These are phyloP conservation scores for Dendrocincla fuliginosa DNA, from an alignment of 2,797 vertebrate species.

Conservation along the genomic window DNA sequence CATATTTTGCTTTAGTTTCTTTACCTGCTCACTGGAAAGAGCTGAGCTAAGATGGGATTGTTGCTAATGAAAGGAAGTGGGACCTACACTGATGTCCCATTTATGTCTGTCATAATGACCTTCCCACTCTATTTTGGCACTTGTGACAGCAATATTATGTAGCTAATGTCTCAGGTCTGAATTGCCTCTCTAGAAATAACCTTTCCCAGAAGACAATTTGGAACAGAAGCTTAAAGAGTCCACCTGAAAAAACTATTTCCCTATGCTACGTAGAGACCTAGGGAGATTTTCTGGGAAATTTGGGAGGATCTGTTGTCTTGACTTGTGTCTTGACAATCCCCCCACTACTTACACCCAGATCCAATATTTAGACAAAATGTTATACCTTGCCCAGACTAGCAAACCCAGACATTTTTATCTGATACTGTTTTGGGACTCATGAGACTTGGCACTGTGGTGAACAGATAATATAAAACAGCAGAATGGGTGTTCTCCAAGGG, in stretches of 20 bases:
- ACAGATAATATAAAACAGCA: neutral
- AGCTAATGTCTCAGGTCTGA: neutral
- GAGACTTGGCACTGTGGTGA: neutral
- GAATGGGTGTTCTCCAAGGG: neutral
- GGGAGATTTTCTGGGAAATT: neutral
- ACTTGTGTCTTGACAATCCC: neutral
- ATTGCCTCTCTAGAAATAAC: neutral
- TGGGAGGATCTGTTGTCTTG: accelerated
- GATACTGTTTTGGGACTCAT: neutral
- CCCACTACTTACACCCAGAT: neutral
- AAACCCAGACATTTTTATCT: neutral
- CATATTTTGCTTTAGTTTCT: neutral
- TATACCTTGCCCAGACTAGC: neutral
- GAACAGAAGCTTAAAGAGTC: neutral
- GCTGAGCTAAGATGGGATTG: neutral
- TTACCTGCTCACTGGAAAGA: neutral
- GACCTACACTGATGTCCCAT: neutral
- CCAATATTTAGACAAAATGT: neutral
- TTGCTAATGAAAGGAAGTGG: neutral
- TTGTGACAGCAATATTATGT: neutral
- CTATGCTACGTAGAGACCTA: neutral
- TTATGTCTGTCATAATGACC: neutral
- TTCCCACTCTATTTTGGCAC: neutral
- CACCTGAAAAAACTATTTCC: neutral
- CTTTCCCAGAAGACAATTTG: neutral